Evolutionary conservation across 2,113 vertebrate species (phyloP), one percentile per base, ranked within the genome.

Genomic region (Trogon surrucura): DNA sequence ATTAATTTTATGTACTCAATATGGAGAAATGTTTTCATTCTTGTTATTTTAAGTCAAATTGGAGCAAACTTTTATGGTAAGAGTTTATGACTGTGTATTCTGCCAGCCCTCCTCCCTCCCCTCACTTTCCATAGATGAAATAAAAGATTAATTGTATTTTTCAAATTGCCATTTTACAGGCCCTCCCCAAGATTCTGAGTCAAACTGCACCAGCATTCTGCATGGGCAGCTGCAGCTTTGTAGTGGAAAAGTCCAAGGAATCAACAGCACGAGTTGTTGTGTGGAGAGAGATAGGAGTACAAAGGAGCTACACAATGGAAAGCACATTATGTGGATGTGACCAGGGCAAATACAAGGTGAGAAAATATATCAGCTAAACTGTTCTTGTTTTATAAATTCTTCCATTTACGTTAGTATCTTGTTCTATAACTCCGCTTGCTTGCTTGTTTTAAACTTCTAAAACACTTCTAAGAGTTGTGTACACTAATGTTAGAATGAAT

Each of bases 291-390:
- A 99, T 99, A 61, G 99, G 99, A 54, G 99, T 99, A 19, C 99
- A 99, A 56, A 98, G 99, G 92, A 99, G 99, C 96, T 99, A 99
- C 73, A 99, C 99, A 75, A 99, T 99, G 99, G 99, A 99, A 97
- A 99, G 99, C 95, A 99, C 99, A 0, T 97, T 99, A 70, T 99
- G 99, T 92, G 99, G 99, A 54, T 99, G 99, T 89, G 99, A 99
- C 96, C 99, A 99, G 97, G 99, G 99, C 47, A 99, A 99, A 97
- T 99, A 99, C 26, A 99, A 99, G 98, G 99, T 99, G 98, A 85
- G 38, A 56, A 41, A 29, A 54, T 69, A 13, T 0, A 48, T 69
- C 25, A 38, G 21, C 75, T 60, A 53, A 81, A 81, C 30, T 69
- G 61, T 72, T 36, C 20, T 57, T 75, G 11, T 29, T 69, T 65